Conservation (phyloP, 2,113 vertebrate genomes). For the Coryphaenoides rupestris region DNA sequence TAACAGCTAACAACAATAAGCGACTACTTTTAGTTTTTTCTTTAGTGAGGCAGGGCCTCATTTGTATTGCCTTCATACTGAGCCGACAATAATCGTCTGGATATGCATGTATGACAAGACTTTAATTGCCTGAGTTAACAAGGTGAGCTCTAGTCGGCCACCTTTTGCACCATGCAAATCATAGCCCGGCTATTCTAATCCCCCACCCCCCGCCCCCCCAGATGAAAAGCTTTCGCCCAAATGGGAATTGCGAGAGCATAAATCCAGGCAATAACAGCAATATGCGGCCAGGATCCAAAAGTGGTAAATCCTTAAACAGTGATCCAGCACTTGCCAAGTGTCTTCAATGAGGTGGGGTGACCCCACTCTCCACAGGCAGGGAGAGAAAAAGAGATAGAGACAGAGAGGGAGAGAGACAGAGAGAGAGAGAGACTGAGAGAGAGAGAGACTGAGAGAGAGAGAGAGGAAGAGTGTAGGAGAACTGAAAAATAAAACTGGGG, state of each 20-base stretch:
- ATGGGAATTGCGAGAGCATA: too few species aligned
- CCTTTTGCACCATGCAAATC: slow-evolving; percentile 53
- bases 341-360: slow-evolving; percentile 53
- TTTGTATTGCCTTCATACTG: slow-evolving; percentile 53
- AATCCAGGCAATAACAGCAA: slow-evolving; percentile 63
- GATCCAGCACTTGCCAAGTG: slow-evolving; percentile 48
- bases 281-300: slow-evolving; percentile 49
- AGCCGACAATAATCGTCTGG: slow-evolving; percentile 49
- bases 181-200: slow-evolving; percentile 56
- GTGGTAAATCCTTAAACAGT: slow-evolving; percentile 59
- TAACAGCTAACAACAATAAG: too few species aligned
- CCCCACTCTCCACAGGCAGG: too few species aligned
- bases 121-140: slow-evolving; percentile 74
- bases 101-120: slow-evolving; percentile 65
- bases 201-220: slow-evolving; percentile 20
- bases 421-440: slow-evolving; percentile 1
- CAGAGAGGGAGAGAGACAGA: slow-evolving; percentile 3
- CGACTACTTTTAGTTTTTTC: too few species aligned
- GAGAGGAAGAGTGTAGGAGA: not conserved
- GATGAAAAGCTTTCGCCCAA: slow-evolving; percentile 56
- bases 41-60: slow-evolving; percentile 27
- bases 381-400: slow-evolving; percentile 10
- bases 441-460: slow-evolving; percentile 4
- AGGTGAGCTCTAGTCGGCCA: slow-evolving; percentile 65
- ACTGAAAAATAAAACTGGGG: not conserved